phyloP scores from a whole-genome alignment of 2,888 invertebrate species.

The Meloe dianella region DNA sequence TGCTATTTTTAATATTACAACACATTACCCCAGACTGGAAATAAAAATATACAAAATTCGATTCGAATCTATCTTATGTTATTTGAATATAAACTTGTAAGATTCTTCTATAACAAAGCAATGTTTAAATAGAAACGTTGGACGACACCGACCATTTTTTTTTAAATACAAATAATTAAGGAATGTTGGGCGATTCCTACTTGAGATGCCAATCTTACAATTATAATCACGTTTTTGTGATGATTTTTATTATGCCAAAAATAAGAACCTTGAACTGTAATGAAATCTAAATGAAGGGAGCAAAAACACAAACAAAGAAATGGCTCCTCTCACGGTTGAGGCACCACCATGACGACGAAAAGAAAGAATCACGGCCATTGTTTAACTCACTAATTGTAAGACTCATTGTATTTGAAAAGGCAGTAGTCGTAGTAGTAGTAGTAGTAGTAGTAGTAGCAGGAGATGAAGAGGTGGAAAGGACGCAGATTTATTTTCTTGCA shows the following conservation, averaged over 20 bases:
- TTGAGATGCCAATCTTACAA: neutral
- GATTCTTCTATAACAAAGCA: slow-evolving; percentile 53
- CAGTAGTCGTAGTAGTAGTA: too few relatives aligned
- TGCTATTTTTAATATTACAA: slow-evolving; percentile 8
- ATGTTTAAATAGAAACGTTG: slow-evolving; percentile 58
- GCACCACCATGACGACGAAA: slow-evolving; percentile 36
- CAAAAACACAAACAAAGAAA: slow-evolving; percentile 46
- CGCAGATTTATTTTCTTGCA: slow-evolving; percentile 61
- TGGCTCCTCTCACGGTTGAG: slow-evolving; percentile 36
- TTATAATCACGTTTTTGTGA: neutral
- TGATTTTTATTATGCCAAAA: neutral
- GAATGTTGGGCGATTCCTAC: slow-evolving; percentile 32
- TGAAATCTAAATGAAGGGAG: slow-evolving; percentile 39
- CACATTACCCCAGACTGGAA: slow-evolving; percentile 5
- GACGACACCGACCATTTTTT: slow-evolving; percentile 46
- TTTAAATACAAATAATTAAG: slow-evolving; percentile 42
- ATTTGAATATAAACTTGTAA: slow-evolving; percentile 2
- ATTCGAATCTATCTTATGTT: neutral
- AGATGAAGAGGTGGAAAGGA: slow-evolving; percentile 37
- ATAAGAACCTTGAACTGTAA: slow-evolving; percentile 5
- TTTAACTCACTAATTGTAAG: slow-evolving; percentile 60
- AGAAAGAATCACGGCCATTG: slow-evolving; percentile 54
- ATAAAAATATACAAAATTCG: slow-evolving; percentile 1
- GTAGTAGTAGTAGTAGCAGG: neutral
- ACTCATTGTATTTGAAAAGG: slow-evolving; percentile 44